Evolutionary conservation across 2,888 invertebrate genomes (phyloP).

Genomic region (Aporophyla lueneburgensis): DNA sequence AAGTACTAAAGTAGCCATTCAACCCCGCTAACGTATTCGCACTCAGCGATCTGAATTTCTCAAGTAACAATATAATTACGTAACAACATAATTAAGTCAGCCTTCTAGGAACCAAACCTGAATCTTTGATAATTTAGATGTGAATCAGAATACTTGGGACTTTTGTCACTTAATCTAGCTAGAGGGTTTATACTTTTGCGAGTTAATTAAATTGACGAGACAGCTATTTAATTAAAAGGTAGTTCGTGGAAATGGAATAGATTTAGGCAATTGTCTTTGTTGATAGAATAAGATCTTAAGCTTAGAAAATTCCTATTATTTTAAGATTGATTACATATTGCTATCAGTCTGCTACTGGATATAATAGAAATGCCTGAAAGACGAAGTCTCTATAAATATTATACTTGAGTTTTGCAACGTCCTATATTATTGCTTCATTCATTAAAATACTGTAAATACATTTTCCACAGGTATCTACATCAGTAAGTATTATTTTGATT

Average conservation of each 20-base stretch:
- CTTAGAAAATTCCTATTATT: not conserved
- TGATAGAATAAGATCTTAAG: not conserved
- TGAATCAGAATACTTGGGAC: not conserved
- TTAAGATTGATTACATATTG: constrained; percentile 18
- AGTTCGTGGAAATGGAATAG: constrained; percentile 17
- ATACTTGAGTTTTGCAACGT: too few relatives aligned
- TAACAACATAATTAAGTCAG: constrained; percentile 5
- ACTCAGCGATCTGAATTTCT: constrained; percentile 6
- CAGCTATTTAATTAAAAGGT: constrained; percentile 7
- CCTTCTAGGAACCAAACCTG: not conserved
- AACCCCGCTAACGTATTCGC: constrained; percentile 24
- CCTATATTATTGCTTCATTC: too few relatives aligned
- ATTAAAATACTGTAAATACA: too few relatives aligned
- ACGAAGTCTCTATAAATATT: too few relatives aligned
- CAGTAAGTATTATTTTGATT: too few relatives aligned
- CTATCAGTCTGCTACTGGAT: too few relatives aligned
- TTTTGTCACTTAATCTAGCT: not conserved
- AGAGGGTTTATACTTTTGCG: not conserved
- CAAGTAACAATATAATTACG: constrained; percentile 7
- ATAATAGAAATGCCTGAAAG: too few relatives aligned
- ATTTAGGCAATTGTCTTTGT: not conserved
- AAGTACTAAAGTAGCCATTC: not conserved
- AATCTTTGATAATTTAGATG: constrained; percentile 9
- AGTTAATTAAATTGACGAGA: constrained; percentile 16
- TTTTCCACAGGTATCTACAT: too few relatives aligned